phyloP scores from a whole-genome alignment of 2,888 invertebrate genomes.

The Chalcosyrphus nemorum region DNA sequence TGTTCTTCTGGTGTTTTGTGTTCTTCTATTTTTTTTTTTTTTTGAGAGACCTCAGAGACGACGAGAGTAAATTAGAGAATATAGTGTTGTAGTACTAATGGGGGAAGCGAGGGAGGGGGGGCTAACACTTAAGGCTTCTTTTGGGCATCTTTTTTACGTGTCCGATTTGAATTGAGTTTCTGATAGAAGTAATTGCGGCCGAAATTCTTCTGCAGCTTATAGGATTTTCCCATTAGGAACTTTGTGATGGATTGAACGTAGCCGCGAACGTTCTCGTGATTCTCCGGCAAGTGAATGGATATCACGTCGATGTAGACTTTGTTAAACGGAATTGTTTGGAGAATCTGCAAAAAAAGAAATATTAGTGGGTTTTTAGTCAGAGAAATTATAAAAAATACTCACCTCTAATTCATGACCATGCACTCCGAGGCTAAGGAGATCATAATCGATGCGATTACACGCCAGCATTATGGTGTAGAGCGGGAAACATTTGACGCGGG shows the following conservation, averaged over 20 bases:
- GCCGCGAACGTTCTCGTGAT: conserved; percentile 78
- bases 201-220: conserved; percentile 80
- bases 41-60: conserved; percentile 29
- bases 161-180: conserved; percentile 79
- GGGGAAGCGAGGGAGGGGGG: background rate
- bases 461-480: conserved; percentile 91
- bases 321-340: conserved; percentile 82
- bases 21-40: conserved; percentile 11
- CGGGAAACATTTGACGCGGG: conserved; percentile 92
- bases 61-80: conserved; percentile 22
- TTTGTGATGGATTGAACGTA: conserved; percentile 81
- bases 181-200: conserved; percentile 81
- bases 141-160: conserved; percentile 80
- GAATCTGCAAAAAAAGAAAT: conserved; percentile 76
- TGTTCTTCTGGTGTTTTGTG: background rate
- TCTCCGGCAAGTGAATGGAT: conserved; percentile 81
- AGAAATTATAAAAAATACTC: conserved; percentile 42
- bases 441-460: conserved; percentile 87
- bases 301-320: conserved; percentile 81
- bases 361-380: background rate
- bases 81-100: conserved; percentile 14
- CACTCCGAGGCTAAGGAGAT: conserved; percentile 86
- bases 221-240: conserved; percentile 81
- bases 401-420: conserved; percentile 82
- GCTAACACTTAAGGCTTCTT: conserved; percentile 66